phyloP scores from a whole-genome alignment of 1,140 invertebrate genomes.

The Rhopalosiphum maidis region DNA sequence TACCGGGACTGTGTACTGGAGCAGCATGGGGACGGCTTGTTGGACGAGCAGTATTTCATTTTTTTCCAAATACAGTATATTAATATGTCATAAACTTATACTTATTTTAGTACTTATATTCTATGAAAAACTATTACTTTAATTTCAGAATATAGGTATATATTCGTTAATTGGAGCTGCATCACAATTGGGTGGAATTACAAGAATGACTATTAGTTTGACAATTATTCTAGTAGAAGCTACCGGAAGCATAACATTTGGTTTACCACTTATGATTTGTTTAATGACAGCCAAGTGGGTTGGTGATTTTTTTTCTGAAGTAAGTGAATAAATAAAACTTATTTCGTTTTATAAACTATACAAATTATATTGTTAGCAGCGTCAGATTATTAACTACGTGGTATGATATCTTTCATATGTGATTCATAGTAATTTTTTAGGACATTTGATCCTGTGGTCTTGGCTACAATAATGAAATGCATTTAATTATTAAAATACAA shows the following conservation, averaged over 20 bases:
- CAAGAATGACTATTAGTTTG: constrained; percentile 95
- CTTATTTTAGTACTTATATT: constrained; percentile 65
- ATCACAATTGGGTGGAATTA: constrained; percentile 96
- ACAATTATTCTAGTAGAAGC: constrained; percentile 97
- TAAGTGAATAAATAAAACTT: constrained; percentile 62
- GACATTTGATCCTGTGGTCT: no score
- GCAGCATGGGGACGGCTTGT: constrained; percentile 95
- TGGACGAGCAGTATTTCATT: constrained; percentile 63
- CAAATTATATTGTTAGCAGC: no score
- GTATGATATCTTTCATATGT: no score
- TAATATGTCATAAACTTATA: constrained; percentile 74
- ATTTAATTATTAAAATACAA: no score
- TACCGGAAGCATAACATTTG: constrained; percentile 93
- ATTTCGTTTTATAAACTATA: no score
- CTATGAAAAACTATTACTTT: constrained; percentile 70
- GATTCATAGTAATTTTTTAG: no score
- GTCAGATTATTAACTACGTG: no score
- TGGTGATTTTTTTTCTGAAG: constrained; percentile 96
- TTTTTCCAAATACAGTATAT: constrained; percentile 66
- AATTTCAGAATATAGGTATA: constrained; percentile 82
- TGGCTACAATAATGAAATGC: no score
- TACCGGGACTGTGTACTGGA: constrained; percentile 92
- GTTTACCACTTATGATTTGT: constrained; percentile 86
- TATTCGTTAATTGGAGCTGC: constrained; percentile 97
- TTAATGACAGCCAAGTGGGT: constrained; percentile 96